Conservation (phyloP, 2,888 invertebrate genomes). For the Xestoiulus laeticollis region DNA sequence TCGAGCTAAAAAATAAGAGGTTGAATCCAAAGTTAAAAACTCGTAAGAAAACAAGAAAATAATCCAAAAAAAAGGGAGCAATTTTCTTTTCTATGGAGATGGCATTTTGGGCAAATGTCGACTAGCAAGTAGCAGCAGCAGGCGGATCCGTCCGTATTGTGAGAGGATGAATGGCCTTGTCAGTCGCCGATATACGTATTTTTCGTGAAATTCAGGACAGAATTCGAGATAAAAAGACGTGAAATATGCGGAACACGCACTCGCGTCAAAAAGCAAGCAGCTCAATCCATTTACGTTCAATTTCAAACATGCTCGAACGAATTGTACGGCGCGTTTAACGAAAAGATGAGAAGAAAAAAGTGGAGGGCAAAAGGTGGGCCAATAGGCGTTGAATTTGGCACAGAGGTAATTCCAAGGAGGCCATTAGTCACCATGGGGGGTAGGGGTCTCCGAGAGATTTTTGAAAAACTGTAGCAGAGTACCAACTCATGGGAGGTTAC, state of each 20-base stretch:
- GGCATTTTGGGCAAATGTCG: not conserved
- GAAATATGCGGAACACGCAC: slow-evolving; percentile 26
- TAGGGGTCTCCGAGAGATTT: too few relatives aligned
- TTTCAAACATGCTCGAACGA: slow-evolving; percentile 4
- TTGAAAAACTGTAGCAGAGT: not conserved
- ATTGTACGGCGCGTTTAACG: slow-evolving; percentile 11
- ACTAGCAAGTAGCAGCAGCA: not conserved
- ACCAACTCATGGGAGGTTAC: slow-evolving; percentile 6
- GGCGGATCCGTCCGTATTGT: slow-evolving; percentile 26
- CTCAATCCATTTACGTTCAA: slow-evolving; percentile 26
- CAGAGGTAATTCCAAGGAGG: slow-evolving; percentile 4
- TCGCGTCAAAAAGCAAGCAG: slow-evolving; percentile 18
- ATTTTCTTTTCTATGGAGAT: not conserved
- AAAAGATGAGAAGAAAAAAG: not conserved
- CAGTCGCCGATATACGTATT: slow-evolving; percentile 26
- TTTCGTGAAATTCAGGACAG: slow-evolving; percentile 7
- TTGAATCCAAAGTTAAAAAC: not conserved
- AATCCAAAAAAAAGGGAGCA: not conserved
- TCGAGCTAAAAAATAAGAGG: too few relatives aligned
- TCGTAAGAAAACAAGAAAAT: not conserved
- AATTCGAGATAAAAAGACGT: slow-evolving; percentile 26
- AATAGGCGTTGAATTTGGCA: slow-evolving; percentile 18
- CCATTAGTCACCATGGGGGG: not conserved
- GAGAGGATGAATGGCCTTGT: slow-evolving; percentile 26
- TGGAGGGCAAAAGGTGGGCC: slow-evolving; percentile 19